A percentile compares a stretch with the other conserved stretches of the same genome.
Conservation (phyloP, 1,140 invertebrate genomes). For the Callitettix versicolor region DNA sequence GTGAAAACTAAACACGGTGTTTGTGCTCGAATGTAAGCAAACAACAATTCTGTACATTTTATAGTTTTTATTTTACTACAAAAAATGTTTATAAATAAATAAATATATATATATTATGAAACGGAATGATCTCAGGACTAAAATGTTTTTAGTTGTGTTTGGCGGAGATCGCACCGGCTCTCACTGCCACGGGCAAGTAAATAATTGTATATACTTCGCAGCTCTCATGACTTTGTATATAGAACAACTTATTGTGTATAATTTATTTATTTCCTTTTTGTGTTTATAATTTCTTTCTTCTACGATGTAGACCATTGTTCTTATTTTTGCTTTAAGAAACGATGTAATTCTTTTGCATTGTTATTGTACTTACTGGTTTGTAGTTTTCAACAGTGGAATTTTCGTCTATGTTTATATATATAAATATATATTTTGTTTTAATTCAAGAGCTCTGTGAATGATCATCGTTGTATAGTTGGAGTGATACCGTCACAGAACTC, state of each 20-base stretch:
- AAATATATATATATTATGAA: conserved; percentile 2
- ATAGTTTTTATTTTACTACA: no score
- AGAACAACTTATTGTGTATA: conserved; percentile 15
- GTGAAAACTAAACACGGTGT: no score
- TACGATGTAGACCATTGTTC: neutral
- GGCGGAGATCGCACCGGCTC: conserved; percentile 10
- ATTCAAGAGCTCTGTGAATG: neutral
- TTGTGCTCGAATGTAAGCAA: no score
- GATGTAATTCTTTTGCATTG: neutral
- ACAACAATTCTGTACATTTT: no score
- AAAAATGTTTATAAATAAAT: no score
- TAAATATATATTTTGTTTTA: neutral
- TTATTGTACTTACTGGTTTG: neutral
- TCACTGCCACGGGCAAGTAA: conserved; percentile 10
- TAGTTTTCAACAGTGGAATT: neutral
- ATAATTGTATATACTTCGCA: conserved; percentile 6
- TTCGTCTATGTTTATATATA: conserved; percentile 1
- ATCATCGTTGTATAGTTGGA: neutral
- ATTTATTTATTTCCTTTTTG: conserved; percentile 19
- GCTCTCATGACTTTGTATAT: conserved; percentile 11
- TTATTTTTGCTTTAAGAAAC: neutral
- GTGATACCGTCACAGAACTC: no score
- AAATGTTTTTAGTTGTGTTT: neutral
- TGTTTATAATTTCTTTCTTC: conserved; percentile 10
- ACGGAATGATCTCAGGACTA: conserved; percentile 18